Evolutionary conservation across 2,113 vertebrate genomes (phyloP), one percentile per base, ranked within the genome.

Genomic region (Perccottus glenii): DNA sequence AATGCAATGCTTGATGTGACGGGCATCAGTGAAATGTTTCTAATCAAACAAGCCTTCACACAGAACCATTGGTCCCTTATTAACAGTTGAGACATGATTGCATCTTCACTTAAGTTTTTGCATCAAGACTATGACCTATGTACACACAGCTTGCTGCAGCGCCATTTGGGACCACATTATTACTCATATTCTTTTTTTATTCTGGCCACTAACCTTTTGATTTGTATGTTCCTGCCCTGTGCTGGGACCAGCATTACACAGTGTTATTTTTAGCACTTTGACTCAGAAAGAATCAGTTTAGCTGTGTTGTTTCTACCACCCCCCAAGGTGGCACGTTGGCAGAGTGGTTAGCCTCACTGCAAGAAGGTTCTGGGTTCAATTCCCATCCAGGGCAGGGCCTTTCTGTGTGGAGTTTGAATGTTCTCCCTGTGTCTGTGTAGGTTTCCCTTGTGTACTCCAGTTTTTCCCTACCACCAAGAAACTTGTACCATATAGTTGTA

Each of bases 211-310:
- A 81, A 78, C 76, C 77, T 83, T 76, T 77, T 70, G 60, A 45
- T 81, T 52, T 64, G 73, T 64, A 70, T 83, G 49, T 71, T 83
- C 65, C 62, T 75, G 64, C 57, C 51, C 46, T 27, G 53, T 67
- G 64, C 49, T 73, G 55, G 48, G 43, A 75, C 75, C 61, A 67
- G 79, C 77, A 81, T 87, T 81, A 79, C 78, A 51, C 70, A 55
- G 63, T 27, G n/a, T 77, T 92, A 89, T 89, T 91, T 88, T 84
- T 90, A 87, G 89, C 69, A 75, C 59, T 62, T 78, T 87, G 84
- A 84, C 87, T 86, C 63, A 12, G 58, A 35, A 61, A 79, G 80
- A 77, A 81, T 81, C 72, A 55, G 35, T 33, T 0, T 33, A 32
- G 66, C 49, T 61, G 38, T 9, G 19, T 73, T 78, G 38, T 32